These are phyloP conservation scores for Scaptomyza reducta DNA, from an alignment of 2,888 invertebrate species.

Conservation along the genomic window DNA sequence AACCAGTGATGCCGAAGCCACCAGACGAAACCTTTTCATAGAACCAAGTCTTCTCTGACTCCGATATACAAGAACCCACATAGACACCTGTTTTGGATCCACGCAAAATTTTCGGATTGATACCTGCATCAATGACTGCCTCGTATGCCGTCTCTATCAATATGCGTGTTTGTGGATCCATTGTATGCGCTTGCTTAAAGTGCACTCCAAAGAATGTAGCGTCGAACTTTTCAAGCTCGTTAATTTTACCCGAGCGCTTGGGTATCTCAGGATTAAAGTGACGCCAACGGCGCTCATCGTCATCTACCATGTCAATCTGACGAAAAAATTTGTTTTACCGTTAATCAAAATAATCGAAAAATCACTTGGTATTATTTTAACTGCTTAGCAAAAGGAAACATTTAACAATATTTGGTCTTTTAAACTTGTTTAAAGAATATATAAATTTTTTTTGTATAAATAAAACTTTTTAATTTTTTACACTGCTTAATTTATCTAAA, in stretches of 20 bases:
- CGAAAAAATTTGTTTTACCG: too few species aligned
- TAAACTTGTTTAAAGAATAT: too few species aligned
- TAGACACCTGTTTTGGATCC: slow-evolving; percentile 90
- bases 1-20: slow-evolving; percentile 86
- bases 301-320: slow-evolving; percentile 92
- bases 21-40: slow-evolving; percentile 87
- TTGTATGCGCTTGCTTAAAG: slow-evolving; percentile 90
- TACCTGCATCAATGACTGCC: slow-evolving; percentile 90
- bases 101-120: slow-evolving; percentile 88
- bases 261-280: slow-evolving; percentile 90
- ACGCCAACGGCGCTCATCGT: slow-evolving; percentile 91
- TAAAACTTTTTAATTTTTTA: background rate
- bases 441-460: background rate
- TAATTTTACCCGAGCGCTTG: slow-evolving; percentile 89
- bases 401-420: too few species aligned
- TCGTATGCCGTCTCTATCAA: slow-evolving; percentile 91
- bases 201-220: slow-evolving; percentile 91
- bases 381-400: too few species aligned
- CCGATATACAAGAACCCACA: slow-evolving; percentile 89
- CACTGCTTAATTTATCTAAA: background rate
- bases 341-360: background rate
- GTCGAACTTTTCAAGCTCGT: slow-evolving; percentile 89
- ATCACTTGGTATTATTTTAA: background rate
- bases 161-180: slow-evolving; percentile 92
- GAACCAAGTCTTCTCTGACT: slow-evolving; percentile 90